A percentile compares a stretch with the other conserved stretches of the same genome.
phyloP scores from a whole-genome alignment of 2,888 invertebrate genomes.

The Nomada ruficornis region DNA sequence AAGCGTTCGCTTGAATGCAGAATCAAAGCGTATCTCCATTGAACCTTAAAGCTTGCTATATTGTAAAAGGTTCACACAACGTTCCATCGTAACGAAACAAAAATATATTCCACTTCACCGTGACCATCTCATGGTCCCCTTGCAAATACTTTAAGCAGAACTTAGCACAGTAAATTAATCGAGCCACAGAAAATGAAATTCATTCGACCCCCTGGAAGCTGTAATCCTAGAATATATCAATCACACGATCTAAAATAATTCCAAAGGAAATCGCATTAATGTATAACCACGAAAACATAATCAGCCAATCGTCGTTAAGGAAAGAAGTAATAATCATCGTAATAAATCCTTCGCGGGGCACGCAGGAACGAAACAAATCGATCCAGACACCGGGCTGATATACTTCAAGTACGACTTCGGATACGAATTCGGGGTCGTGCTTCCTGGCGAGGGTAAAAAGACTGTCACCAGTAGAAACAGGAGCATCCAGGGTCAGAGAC shows the following conservation, averaged over 20 bases:
- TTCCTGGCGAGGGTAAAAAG: constrained; percentile 87
- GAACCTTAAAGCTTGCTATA: background rate
- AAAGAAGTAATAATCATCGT: background rate
- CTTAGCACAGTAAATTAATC: too few relatives aligned
- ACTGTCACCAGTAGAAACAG: constrained; percentile 81
- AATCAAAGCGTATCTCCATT: background rate
- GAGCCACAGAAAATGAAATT: too few relatives aligned
- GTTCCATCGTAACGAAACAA: background rate
- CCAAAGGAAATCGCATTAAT: too few relatives aligned
- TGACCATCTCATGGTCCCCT: too few relatives aligned
- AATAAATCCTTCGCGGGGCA: constrained; percentile 15
- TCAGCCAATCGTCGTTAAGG: background rate
- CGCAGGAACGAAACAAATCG: constrained; percentile 90
- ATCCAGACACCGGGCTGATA: constrained; percentile 90
- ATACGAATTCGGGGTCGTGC: constrained; percentile 91
- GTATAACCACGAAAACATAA: too few relatives aligned
- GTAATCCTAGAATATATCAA: too few relatives aligned
- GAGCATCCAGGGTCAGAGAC: constrained; percentile 85
- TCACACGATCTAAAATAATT: too few relatives aligned
- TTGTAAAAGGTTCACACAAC: background rate
- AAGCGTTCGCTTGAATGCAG: background rate
- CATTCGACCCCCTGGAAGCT: too few relatives aligned
- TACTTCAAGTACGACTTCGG: constrained; percentile 94
- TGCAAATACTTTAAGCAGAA: too few relatives aligned
- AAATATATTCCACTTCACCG: too few relatives aligned